Evolutionary conservation across 1,140 invertebrate genomes (phyloP).

Genomic region (Neuroterus valhalla): DNA sequence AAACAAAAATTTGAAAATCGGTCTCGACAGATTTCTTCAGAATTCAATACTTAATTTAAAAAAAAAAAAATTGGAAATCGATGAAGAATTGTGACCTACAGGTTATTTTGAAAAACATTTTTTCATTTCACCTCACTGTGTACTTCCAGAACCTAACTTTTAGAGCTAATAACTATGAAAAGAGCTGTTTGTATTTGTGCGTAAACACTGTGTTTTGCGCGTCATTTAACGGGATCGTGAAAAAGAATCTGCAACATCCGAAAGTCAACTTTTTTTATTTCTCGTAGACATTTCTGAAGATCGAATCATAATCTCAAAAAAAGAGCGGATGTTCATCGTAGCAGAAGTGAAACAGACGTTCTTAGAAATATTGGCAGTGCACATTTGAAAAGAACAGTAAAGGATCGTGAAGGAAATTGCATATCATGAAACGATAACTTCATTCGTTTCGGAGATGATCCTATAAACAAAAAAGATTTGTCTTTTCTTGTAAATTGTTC

Average conservation of each 20-base stretch:
- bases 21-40: too few species aligned
- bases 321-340: slow-evolving; percentile 12
- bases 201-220: slow-evolving; percentile 9
- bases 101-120: too few species aligned
- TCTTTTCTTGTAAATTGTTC: neutral
- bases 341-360: slow-evolving; percentile 8
- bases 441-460: slow-evolving; percentile 7
- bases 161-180: neutral
- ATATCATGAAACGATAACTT: slow-evolving; percentile 22
- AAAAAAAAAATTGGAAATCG: too few species aligned
- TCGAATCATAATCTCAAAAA: slow-evolving; percentile 16
- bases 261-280: slow-evolving; percentile 20
- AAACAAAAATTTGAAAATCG: too few species aligned
- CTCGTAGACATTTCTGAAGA: slow-evolving; percentile 10
- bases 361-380: neutral
- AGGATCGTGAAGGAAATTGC: slow-evolving; percentile 9
- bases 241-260: neutral
- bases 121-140: too few species aligned
- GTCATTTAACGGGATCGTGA: slow-evolving; percentile 20
- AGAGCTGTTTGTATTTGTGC: neutral
- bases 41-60: too few species aligned
- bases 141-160: neutral
- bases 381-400: slow-evolving; percentile 18
- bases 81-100: too few species aligned
- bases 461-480: neutral